Evolutionary conservation across 1,140 invertebrate genomes (phyloP).

Genomic region (Anoplolepis gracilipes): DNA sequence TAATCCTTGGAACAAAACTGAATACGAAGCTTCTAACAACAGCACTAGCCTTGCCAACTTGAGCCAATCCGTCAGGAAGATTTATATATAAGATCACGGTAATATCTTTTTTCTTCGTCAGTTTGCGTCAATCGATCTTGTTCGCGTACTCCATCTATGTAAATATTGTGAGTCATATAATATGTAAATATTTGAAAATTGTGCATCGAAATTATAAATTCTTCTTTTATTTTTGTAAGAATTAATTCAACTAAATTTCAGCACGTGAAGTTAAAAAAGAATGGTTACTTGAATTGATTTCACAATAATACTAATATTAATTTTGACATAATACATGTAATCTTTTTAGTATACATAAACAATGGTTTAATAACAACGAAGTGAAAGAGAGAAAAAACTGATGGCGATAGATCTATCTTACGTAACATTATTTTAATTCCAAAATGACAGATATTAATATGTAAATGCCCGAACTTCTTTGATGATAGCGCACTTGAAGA

Average conservation of each 20-base stretch:
- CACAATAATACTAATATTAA: neutral
- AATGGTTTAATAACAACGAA: neutral
- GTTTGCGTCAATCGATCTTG: neutral
- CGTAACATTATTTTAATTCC: neutral
- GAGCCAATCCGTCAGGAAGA: neutral
- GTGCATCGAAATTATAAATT: neutral
- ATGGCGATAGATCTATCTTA: no score
- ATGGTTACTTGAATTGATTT: neutral
- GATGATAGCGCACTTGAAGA: neutral
- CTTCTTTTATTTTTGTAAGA: neutral
- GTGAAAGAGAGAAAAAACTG: neutral
- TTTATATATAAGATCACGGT: neutral
- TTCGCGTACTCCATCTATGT: neutral
- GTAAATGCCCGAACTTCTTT: neutral
- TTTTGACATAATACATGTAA: neutral
- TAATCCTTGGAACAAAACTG: conserved; percentile 23
- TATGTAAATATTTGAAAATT: conserved; percentile 29
- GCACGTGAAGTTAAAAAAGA: neutral
- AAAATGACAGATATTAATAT: conserved; percentile 9
- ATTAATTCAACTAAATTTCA: neutral
- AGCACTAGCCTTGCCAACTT: neutral
- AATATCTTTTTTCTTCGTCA: conserved; percentile 14
- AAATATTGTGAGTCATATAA: neutral
- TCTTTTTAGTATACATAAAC: neutral
- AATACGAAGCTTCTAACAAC: neutral